A percentile compares a stretch with the other conserved stretches of the same genome.
phyloP scores from a whole-genome alignment of 2,888 invertebrate genomes.

The Actias luna region DNA sequence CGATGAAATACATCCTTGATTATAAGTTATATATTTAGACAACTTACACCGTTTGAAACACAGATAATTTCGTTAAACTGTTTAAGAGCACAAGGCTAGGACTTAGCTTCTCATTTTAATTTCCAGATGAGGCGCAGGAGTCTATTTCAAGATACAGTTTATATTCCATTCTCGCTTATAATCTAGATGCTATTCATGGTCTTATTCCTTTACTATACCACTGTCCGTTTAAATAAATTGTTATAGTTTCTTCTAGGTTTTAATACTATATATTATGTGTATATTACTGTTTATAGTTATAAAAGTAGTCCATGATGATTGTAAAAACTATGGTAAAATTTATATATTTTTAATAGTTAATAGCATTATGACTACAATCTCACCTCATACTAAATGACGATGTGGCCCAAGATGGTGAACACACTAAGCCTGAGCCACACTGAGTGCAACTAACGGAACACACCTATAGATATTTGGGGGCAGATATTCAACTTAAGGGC shows the following conservation, averaged over 20 bases:
- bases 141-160: constrained; percentile 18
- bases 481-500: no score
- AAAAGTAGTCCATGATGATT: no score
- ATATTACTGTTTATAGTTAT: no score
- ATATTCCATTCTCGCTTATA: constrained; percentile 16
- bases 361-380: no score
- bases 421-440: no score
- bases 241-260: background rate
- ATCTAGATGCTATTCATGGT: constrained; percentile 14
- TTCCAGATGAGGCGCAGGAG: constrained; percentile 13
- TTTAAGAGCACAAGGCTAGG: constrained; percentile 8
- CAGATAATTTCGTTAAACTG: constrained; percentile 10
- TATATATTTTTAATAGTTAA: no score
- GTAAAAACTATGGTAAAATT: no score
- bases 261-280: background rate
- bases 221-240: background rate
- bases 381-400: no score
- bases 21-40: background rate
- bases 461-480: no score
- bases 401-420: no score
- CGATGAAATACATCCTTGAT: background rate
- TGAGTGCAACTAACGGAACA: no score
- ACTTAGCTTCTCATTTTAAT: constrained; percentile 17
- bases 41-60: background rate
- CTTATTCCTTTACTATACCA: background rate